Evolutionary conservation across 2,888 invertebrate genomes (phyloP).

Genomic region (Ormyrus rosae): DNA sequence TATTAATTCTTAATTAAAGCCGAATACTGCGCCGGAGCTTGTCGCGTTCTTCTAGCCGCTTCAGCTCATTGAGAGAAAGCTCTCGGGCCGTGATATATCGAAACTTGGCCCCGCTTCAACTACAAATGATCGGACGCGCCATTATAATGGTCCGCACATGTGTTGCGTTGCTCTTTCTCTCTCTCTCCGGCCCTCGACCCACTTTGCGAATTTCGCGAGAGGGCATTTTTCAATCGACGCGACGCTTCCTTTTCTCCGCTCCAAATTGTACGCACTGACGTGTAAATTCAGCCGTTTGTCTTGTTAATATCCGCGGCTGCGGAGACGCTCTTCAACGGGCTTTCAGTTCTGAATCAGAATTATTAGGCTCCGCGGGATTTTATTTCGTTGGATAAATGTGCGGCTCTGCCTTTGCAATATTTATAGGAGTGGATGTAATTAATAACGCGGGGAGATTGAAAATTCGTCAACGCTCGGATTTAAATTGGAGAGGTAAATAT

Average conservation of each 20-base stretch:
- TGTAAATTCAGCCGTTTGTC: slow-evolving; percentile 39
- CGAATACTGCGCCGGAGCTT: slow-evolving; percentile 37
- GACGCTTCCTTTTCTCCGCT: slow-evolving; percentile 24
- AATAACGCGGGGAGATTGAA: too few species aligned
- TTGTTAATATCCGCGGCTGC: not conserved
- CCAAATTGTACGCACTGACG: slow-evolving; percentile 22
- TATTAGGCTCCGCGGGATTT: too few species aligned
- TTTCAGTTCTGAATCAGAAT: not conserved
- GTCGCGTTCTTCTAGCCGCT: slow-evolving; percentile 31
- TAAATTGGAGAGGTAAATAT: too few species aligned
- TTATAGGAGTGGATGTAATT: too few species aligned
- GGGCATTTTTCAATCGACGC: slow-evolving; percentile 39
- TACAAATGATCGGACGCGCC: slow-evolving; percentile 68
- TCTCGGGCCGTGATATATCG: slow-evolving; percentile 65
- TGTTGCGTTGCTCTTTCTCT: not conserved
- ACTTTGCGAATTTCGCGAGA: slow-evolving; percentile 3
- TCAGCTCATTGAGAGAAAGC: slow-evolving; percentile 67
- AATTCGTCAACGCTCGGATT: too few species aligned
- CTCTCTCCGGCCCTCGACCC: slow-evolving; percentile 49
- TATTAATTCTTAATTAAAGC: slow-evolving; percentile 72
- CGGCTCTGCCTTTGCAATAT: too few species aligned
- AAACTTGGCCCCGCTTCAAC: slow-evolving; percentile 71
- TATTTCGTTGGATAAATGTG: too few species aligned
- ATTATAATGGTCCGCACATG: slow-evolving; percentile 62
- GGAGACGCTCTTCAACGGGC: not conserved